Conservation (phyloP, 92 coral and sea anemone genomes). For the Heteractis magnifica region DNA sequence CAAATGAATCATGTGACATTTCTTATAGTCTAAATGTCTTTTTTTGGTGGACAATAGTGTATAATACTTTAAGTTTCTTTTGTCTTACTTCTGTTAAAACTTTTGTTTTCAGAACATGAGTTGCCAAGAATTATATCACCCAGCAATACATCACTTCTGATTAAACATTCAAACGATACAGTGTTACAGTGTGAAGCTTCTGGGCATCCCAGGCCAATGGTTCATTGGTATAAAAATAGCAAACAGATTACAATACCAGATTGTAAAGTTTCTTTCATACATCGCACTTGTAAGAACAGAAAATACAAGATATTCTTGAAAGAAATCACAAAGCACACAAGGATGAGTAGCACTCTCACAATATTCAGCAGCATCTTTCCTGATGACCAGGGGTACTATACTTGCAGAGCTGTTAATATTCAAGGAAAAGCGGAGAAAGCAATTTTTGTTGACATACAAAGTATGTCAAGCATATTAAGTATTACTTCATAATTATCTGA, state of each 20-base stretch:
- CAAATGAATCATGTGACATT: too few relatives aligned
- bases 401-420: constrained; percentile 11
- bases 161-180: neutral
- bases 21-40: too few relatives aligned
- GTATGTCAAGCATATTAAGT: constrained; percentile 13
- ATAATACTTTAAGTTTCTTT: neutral
- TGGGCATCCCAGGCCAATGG: constrained; percentile 11
- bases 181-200: neutral
- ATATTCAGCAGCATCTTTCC: constrained; percentile 22
- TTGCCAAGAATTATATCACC: neutral
- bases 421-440: neutral
- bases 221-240: constrained; percentile 19
- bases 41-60: too few relatives aligned
- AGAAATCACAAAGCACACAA: neutral
- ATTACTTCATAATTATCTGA: neutral
- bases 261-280: neutral
- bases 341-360: neutral
- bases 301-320: neutral
- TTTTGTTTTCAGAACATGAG: neutral
- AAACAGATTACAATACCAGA: constrained; percentile 8
- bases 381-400: constrained; percentile 33
- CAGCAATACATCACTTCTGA: neutral
- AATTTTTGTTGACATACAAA: constrained; percentile 16
- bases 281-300: neutral
- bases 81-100: neutral